Evolutionary conservation across 2,797 vertebrate genomes (phyloP).

Genomic region (Echiichthys vipera): DNA sequence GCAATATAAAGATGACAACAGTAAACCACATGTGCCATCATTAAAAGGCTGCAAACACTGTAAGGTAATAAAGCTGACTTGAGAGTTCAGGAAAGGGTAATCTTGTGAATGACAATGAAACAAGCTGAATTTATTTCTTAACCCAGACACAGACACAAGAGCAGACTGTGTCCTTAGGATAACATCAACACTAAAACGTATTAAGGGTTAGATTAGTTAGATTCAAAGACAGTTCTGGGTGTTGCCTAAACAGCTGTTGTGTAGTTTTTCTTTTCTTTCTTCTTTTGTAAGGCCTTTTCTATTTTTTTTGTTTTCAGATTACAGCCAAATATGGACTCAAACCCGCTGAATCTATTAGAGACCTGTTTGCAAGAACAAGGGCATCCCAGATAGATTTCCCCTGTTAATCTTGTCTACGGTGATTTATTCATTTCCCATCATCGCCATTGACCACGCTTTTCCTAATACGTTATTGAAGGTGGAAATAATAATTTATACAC

Average conservation of each 20-base stretch:
- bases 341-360: not conserved
- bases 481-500: not conserved
- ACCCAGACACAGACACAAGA: constrained; percentile 18
- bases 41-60: not conserved
- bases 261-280: too few species aligned
- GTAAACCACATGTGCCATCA: not conserved
- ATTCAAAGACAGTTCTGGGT: too few species aligned
- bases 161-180: constrained; percentile 8
- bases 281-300: not conserved
- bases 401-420: not conserved
- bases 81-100: not conserved
- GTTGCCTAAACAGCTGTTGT: not conserved
- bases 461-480: not conserved
- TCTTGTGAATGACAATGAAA: constrained; percentile 1
- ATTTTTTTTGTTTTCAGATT: not conserved
- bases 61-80: not conserved
- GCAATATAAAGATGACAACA: not conserved
- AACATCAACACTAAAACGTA: too few species aligned
- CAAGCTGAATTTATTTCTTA: not conserved
- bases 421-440: not conserved
- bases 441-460: not conserved
- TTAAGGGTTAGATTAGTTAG: too few species aligned
- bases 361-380: not conserved
- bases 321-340: not conserved
- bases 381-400: not conserved